A percentile compares a stretch with the other conserved stretches of the same genome.
These are phyloP conservation scores for Oncorhynchus kisutch DNA, from an alignment of 2,113 vertebrate genomes.

Conservation along the genomic window DNA sequence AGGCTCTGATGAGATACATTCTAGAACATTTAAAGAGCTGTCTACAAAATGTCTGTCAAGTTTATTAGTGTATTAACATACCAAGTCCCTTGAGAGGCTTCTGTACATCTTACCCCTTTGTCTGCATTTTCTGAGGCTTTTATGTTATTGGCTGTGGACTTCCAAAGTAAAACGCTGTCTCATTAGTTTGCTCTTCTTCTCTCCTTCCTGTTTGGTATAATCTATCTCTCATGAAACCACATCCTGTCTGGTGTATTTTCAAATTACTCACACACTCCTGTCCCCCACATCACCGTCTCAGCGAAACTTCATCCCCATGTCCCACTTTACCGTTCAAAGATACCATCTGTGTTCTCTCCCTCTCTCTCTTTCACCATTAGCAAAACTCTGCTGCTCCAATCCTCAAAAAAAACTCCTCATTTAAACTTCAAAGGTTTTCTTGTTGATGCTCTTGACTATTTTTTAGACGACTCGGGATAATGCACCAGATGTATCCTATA, in stretches of 20 bases:
- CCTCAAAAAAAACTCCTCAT: too few species aligned
- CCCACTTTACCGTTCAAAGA: slow-evolving; percentile 18
- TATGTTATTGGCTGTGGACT: slow-evolving; percentile 55
- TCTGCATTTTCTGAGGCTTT: background rate
- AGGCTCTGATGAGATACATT: slow-evolving; percentile 33
- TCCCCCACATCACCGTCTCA: slow-evolving; percentile 46
- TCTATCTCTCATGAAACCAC: slow-evolving; percentile 61
- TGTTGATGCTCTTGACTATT: background rate
- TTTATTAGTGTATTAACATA: background rate
- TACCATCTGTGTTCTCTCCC: background rate
- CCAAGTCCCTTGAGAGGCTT: background rate
- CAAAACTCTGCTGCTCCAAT: background rate
- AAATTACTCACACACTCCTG: slow-evolving; percentile 59
- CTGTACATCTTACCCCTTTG: background rate
- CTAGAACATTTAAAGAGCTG: too few species aligned
- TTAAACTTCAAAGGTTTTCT: slow-evolving; percentile 1
- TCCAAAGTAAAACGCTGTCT: slow-evolving; percentile 63
- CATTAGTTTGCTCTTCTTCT: slow-evolving; percentile 57
- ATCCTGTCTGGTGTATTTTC: slow-evolving; percentile 66
- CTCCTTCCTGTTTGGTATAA: slow-evolving; percentile 62
- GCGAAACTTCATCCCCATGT: slow-evolving; percentile 33
- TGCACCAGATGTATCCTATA: background rate
- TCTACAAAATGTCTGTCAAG: background rate
- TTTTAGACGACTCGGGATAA: background rate
- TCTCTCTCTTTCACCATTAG: background rate